Evolutionary conservation across 1,140 invertebrate species (phyloP).

Genomic region (Andrena cerasifolii): DNA sequence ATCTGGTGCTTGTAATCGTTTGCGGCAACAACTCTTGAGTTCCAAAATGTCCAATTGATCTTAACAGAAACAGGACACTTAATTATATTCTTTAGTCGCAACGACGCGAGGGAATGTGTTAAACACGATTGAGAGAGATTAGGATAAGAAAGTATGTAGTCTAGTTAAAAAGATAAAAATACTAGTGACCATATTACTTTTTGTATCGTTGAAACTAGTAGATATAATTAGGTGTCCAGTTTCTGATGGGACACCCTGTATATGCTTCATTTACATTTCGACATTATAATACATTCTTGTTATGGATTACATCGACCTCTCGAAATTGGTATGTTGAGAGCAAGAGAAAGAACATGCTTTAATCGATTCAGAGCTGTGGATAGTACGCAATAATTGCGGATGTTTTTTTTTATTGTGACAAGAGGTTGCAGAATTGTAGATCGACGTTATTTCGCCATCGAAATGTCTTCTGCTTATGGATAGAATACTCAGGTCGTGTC

Average conservation of each 20-base stretch:
- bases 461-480: slow-evolving; percentile 1
- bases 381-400: slow-evolving; percentile 57
- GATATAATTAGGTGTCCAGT: too few species aligned
- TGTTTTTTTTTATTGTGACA: slow-evolving; percentile 63
- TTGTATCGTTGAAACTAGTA: too few species aligned
- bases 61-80: too few species aligned
- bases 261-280: neutral
- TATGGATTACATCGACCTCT: neutral
- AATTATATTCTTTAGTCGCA: too few species aligned
- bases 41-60: neutral
- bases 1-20: slow-evolving; percentile 7
- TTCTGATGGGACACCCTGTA: too few species aligned
- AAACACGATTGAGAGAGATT: too few species aligned
- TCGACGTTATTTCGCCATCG: slow-evolving; percentile 56
- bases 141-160: too few species aligned
- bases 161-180: too few species aligned
- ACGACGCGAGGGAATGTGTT: too few species aligned
- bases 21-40: neutral
- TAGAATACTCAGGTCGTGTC: neutral
- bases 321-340: neutral
- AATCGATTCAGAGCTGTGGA: slow-evolving; percentile 60
- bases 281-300: neutral
- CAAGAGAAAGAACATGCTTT: slow-evolving; percentile 18
- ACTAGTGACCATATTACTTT: too few species aligned
- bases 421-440: slow-evolving; percentile 51